Conservation (phyloP, 2,113 vertebrate genomes). For the Psammodynastes pulverulentus region DNA sequence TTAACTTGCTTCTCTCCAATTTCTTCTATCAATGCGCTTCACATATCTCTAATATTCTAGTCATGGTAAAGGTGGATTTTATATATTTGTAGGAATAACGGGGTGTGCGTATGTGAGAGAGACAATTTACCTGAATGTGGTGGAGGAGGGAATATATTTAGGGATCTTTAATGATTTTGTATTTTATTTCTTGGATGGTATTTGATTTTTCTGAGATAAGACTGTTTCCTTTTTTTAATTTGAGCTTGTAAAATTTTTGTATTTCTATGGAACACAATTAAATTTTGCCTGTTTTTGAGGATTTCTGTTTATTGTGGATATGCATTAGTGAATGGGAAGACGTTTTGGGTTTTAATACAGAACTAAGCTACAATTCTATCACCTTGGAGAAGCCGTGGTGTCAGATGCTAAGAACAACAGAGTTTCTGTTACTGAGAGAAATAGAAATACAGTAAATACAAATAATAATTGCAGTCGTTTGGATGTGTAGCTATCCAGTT, state of each 20-base stretch:
- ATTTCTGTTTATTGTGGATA: neutral
- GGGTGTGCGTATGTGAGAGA: neutral
- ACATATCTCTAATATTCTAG: neutral
- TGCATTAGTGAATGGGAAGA: neutral
- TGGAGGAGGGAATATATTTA: neutral
- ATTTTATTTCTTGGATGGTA: neutral
- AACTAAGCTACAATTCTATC: neutral
- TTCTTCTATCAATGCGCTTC: neutral
- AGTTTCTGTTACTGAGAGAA: neutral
- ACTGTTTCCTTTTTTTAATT: neutral
- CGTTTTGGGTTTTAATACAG: neutral
- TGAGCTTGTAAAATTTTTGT: neutral
- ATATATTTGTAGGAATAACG: neutral
- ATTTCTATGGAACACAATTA: neutral
- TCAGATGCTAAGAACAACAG: neutral
- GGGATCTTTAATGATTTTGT: neutral
- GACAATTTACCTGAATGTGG: neutral
- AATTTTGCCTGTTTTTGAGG: neutral
- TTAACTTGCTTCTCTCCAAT: neutral
- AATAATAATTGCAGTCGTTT: neutral
- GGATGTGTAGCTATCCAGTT: neutral
- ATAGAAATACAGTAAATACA: neutral
- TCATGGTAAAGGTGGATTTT: neutral
- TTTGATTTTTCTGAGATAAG: neutral
- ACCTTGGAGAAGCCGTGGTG: neutral